phyloP scores from a whole-genome alignment of 2,797 vertebrate genomes.

The Manis javanica region DNA sequence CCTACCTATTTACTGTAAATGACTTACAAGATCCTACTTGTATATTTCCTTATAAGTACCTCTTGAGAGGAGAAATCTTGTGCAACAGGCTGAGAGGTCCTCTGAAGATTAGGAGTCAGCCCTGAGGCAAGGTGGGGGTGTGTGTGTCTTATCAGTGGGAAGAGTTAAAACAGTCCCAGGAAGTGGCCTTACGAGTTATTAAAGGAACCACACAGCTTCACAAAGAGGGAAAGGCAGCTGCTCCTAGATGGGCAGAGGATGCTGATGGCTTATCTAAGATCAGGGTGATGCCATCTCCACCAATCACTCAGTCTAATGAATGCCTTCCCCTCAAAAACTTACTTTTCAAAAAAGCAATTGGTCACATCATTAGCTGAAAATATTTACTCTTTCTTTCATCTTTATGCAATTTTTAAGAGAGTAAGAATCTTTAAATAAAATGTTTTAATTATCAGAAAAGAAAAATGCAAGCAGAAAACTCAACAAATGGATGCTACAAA shows the following conservation, averaged over 20 bases:
- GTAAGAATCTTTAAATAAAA: not conserved
- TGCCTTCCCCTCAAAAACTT: not conserved
- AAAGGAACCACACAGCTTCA: not conserved
- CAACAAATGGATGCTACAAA: not conserved
- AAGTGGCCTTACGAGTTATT: not conserved
- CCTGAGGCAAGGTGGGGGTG: not conserved
- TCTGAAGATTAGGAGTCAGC: conserved; percentile 14
- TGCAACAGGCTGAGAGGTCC: not conserved
- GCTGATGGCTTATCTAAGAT: not conserved
- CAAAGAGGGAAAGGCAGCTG: not conserved
- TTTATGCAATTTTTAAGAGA: not conserved
- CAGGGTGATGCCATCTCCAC: not conserved
- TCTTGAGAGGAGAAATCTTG: conserved; percentile 7
- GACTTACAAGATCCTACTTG: conserved; percentile 32
- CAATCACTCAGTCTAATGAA: not conserved
- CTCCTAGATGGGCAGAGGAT: not conserved
- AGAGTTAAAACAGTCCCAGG: not conserved
- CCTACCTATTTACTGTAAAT: conserved; percentile 47
- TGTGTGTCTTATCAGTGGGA: not conserved
- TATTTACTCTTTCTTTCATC: not conserved
- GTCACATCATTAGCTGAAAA: not conserved
- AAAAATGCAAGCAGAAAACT: not conserved
- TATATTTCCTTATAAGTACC: conserved; percentile 50
- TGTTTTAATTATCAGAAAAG: not conserved
- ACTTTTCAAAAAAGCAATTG: not conserved